phyloP scores from a whole-genome alignment of 64 coral and sea anemone species.

The Catalaphyllia jardinei region DNA sequence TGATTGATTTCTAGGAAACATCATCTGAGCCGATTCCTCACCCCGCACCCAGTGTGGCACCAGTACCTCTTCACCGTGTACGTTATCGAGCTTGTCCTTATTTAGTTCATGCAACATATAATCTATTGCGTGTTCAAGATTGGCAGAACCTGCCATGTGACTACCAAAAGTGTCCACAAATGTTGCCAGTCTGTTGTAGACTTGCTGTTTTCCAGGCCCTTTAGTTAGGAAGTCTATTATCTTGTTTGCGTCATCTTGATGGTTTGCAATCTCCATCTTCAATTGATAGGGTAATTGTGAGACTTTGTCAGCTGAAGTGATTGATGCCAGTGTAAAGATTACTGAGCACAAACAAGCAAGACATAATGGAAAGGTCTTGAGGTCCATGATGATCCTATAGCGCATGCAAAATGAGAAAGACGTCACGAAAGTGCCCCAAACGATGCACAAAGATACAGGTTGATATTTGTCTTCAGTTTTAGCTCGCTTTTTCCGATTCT shows the following conservation, averaged over 20 bases:
- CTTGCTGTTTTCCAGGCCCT: constrained; percentile 88
- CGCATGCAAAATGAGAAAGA: no score
- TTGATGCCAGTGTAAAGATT: neutral
- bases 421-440: no score
- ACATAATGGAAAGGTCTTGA: neutral
- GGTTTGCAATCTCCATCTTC: constrained; percentile 37
- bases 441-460: no score
- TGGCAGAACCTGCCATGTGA: constrained; percentile 82
- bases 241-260: constrained; percentile 51
- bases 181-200: constrained; percentile 81
- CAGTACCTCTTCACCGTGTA: constrained; percentile 84
- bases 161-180: constrained; percentile 91
- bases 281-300: neutral
- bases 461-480: no score
- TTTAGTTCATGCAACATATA: constrained; percentile 74
- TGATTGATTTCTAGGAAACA: constrained; percentile 68
- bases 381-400: neutral
- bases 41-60: constrained; percentile 94
- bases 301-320: neutral
- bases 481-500: no score
- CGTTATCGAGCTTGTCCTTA: constrained; percentile 86
- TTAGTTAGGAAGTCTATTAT: constrained; percentile 85
- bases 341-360: neutral
- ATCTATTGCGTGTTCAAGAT: constrained; percentile 96
- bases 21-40: constrained; percentile 81